phyloP scores from a whole-genome alignment of 2,797 vertebrate genomes.

The Phylloscopus collybita region DNA sequence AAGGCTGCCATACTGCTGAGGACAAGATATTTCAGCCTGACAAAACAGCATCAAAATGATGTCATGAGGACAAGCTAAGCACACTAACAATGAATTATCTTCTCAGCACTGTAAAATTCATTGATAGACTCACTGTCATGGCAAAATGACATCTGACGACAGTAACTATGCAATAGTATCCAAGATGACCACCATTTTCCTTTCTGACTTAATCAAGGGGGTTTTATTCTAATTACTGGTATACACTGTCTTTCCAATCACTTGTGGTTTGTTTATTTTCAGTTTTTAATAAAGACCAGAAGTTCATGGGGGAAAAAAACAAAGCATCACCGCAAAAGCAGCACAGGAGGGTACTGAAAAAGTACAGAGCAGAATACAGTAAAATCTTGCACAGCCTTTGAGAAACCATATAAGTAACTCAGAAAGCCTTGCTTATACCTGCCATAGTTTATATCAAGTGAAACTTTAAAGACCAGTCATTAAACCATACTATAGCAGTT shows the following conservation, averaged over 20 bases:
- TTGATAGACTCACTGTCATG: not conserved
- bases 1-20: constrained; percentile 21
- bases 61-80: constrained; percentile 22
- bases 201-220: not conserved
- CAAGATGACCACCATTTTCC: not conserved
- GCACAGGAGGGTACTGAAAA: not conserved
- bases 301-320: not conserved
- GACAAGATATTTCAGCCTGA: constrained; percentile 50
- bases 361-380: not conserved
- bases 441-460: not conserved
- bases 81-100: constrained; percentile 29
- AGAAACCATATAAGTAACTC: not conserved
- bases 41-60: constrained; percentile 31
- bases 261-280: not conserved
- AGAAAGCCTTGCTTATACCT: not conserved
- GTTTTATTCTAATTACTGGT: constrained; percentile 1
- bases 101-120: constrained; percentile 23
- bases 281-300: not conserved
- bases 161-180: not conserved
- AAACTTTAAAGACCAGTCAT: not conserved
- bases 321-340: not conserved
- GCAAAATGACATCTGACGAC: not conserved
- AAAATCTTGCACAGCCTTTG: not conserved
- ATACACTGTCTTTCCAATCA: not conserved
- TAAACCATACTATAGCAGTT: not conserved